phyloP scores from a whole-genome alignment of 2,113 vertebrate genomes.

The Psilopogon haemacephalus region DNA sequence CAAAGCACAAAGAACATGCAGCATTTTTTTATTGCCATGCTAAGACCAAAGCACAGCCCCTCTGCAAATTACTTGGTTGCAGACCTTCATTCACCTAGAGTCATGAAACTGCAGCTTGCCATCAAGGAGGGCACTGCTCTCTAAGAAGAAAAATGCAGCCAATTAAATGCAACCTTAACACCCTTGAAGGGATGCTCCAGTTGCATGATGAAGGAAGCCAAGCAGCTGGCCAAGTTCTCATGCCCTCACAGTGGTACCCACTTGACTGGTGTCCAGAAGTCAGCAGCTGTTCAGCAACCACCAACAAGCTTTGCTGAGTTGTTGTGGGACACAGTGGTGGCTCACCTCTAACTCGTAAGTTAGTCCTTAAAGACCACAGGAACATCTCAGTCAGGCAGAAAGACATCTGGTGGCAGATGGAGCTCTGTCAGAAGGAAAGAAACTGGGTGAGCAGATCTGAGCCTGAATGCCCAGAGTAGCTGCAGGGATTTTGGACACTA shows the following conservation, averaged over 20 bases:
- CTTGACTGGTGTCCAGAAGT: background rate
- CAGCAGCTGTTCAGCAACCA: background rate
- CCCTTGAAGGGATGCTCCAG: conserved; percentile 6
- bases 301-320: background rate
- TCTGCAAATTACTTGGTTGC: background rate
- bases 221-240: background rate
- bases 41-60: conserved; percentile 26
- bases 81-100: background rate
- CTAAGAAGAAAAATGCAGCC: background rate
- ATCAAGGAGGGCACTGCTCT: background rate
- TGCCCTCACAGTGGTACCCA: background rate
- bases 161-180: background rate
- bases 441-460: conserved; percentile 49
- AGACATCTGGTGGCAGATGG: conserved; percentile 84
- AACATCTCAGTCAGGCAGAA: conserved; percentile 94
- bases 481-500: background rate
- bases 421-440: conserved; percentile 71
- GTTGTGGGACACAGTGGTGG: background rate
- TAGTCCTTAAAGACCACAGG: conserved; percentile 93
- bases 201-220: background rate
- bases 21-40: background rate
- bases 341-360: conserved; percentile 84
- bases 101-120: conserved; percentile 5
- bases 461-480: conserved; percentile 33
- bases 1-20: background rate